Base-by-base conservation (phyloP, 2,888 invertebrate species). In the Eupithecia pulchellata region DNA sequence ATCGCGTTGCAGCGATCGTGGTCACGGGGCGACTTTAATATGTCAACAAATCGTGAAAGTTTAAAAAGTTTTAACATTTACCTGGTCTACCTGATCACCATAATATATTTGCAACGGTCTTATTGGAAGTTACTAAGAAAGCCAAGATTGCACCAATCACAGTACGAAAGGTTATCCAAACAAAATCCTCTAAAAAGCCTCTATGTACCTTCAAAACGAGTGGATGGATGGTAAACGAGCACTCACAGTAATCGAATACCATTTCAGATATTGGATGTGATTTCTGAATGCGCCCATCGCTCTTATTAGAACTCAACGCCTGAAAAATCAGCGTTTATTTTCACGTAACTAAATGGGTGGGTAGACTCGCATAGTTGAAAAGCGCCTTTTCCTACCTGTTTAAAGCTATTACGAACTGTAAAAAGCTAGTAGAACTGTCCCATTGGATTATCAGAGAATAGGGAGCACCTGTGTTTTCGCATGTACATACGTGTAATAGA, bases 201-300 rank as follows among this genome's bases (percentile, higher is more conserved):
- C 47, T 47, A 77, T 75, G 73, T 77, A 78, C 71, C 75, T 75
- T 74, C 76, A 75, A 68, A 73, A 73, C 74, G 76, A 57, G 47
- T 68, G 66, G 75, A 74, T 78, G 78, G 74, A 74, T 78, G 78
- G 79, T 82, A 82, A 86, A 81, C 78, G 76, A 78, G 75, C 84
- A 84, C 83, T 86, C 83, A 65, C 76, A 77, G 81, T 82, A 86
- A 86, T 86, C 83, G 84, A 82, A 84, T 75, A 74, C 81, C 81
- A 84, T 85, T 85, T 73, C 74, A 75, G 78, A 81, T 82, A 86
- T 85, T 84, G 80, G 81, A 82, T 83, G 80, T 79, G 83, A 87
- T 84, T 68, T 39, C 62, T 68, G 68, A 71, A 52, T 82, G 78
- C 79, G 69, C 73, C 79, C 81, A 82, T 82, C 77, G 73, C 64